A percentile compares a stretch with the other conserved stretches of the same genome.
Conservation (phyloP, 2,888 invertebrate genomes). For the Amphipyra tragopoginis region DNA sequence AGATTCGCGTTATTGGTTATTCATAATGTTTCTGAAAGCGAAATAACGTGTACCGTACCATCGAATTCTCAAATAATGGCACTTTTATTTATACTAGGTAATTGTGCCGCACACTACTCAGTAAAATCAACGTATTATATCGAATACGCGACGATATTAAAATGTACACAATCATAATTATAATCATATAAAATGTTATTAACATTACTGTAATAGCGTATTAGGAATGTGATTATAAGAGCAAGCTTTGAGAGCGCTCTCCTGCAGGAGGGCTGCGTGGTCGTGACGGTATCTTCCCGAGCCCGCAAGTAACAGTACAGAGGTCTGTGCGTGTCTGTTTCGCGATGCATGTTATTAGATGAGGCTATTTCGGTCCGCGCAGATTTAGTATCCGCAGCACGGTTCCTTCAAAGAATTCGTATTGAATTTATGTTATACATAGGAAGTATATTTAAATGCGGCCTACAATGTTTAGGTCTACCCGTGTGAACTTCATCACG, state of each 20-base stretch:
- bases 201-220: slow-evolving; percentile 6
- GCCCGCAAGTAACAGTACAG: slow-evolving; percentile 73
- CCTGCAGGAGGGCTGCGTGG: slow-evolving; percentile 36
- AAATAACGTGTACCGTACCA: slow-evolving; percentile 17
- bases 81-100: slow-evolving; percentile 15
- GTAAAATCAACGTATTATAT: not conserved
- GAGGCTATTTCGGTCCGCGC: slow-evolving; percentile 81
- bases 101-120: not conserved
- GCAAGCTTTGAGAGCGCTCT: not conserved
- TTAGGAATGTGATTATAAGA: not conserved
- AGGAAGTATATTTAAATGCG: slow-evolving; percentile 89
- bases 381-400: slow-evolving; percentile 85
- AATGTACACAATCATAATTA: no score
- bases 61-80: not conserved
- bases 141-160: not conserved
- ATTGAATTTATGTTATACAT: slow-evolving; percentile 87
- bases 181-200: slow-evolving; percentile 12
- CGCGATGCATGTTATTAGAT: slow-evolving; percentile 81
- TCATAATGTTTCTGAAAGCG: slow-evolving; percentile 4
- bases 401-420: slow-evolving; percentile 87
- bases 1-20: slow-evolving; percentile 6
- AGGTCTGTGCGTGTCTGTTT: slow-evolving; percentile 70
- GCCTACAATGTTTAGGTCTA: slow-evolving; percentile 86
- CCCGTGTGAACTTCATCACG: slow-evolving; percentile 89
- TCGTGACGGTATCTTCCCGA: slow-evolving; percentile 57